Evolutionary conservation across 2,888 invertebrate genomes (phyloP).

Genomic region (Lordiphosa fenestrarum): DNA sequence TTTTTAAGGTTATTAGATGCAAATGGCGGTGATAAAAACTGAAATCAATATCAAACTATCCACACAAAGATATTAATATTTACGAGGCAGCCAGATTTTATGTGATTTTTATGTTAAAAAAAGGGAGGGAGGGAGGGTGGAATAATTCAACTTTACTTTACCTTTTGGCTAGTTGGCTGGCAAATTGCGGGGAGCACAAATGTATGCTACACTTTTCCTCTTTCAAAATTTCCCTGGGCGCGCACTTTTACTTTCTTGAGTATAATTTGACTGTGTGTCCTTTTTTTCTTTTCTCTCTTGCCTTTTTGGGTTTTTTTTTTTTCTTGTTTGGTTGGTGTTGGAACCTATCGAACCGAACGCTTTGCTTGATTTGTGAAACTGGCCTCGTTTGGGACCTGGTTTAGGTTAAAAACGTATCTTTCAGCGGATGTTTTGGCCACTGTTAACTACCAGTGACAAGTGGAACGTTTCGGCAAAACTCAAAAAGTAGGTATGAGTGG

Average conservation of each 20-base stretch:
- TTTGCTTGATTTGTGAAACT: constrained; percentile 74
- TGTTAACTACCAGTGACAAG: constrained; percentile 49
- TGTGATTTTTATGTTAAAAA: constrained; percentile 59
- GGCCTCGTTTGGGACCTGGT: constrained; percentile 63
- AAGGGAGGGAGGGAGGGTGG: not conserved
- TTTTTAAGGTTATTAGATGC: constrained; percentile 66
- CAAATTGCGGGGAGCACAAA: constrained; percentile 24
- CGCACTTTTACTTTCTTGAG: constrained; percentile 61
- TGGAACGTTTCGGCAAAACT: constrained; percentile 13
- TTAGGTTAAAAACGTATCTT: constrained; percentile 57
- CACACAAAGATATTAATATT: constrained; percentile 7
- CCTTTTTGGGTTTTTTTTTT: too few relatives aligned
- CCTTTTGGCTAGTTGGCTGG: constrained; percentile 27
- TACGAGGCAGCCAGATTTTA: constrained; percentile 33
- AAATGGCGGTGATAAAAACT: constrained; percentile 55
- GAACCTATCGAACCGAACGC: constrained; percentile 75
- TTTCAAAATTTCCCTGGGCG: constrained; percentile 42
- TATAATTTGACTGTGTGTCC: constrained; percentile 31
- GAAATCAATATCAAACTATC: constrained; percentile 36
- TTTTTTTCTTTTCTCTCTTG: constrained; percentile 1
- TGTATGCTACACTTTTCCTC: constrained; percentile 50
- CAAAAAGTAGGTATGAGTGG: constrained; percentile 33
- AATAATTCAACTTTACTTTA: constrained; percentile 26
- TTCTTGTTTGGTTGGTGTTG: constrained; percentile 4
- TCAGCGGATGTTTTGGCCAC: constrained; percentile 39